These are phyloP conservation scores for Eupeodes luniger DNA, from an alignment of 2,888 invertebrate genomes.

Conservation along the genomic window DNA sequence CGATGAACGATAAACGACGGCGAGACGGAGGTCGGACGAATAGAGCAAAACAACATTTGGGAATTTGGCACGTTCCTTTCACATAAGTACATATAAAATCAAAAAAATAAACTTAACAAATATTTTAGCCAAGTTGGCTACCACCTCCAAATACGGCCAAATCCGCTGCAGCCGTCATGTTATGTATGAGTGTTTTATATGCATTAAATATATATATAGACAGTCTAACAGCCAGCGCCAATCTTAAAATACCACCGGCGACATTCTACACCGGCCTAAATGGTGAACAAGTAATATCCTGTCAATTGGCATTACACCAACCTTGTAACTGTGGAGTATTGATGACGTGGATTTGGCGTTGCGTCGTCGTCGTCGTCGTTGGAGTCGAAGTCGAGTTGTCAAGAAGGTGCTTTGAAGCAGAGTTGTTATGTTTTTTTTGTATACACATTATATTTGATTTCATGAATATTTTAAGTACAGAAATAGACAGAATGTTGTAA, in stretches of 20 bases:
- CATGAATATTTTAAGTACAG: too few species aligned
- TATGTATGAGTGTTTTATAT: neutral
- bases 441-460: too few species aligned
- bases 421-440: neutral
- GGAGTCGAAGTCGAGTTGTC: neutral
- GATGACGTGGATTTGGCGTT: slow-evolving; percentile 54
- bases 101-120: slow-evolving; percentile 16
- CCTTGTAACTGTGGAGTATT: slow-evolving; percentile 60
- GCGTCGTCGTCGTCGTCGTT: neutral
- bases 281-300: slow-evolving; percentile 67
- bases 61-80: slow-evolving; percentile 65
- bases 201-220: neutral
- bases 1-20: neutral
- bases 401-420: neutral
- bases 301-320: slow-evolving; percentile 68
- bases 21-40: neutral
- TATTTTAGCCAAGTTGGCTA: slow-evolving; percentile 46
- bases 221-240: slow-evolving; percentile 28
- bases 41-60: slow-evolving; percentile 29
- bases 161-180: slow-evolving; percentile 37
- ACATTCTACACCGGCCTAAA: slow-evolving; percentile 61
- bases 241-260: slow-evolving; percentile 43
- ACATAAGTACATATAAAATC: slow-evolving; percentile 31
- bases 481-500: too few species aligned
- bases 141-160: slow-evolving; percentile 55